Evolutionary conservation across 35 echinoderm and acorn worm species (phyloP).

Genomic region (Amphiura filiformis): DNA sequence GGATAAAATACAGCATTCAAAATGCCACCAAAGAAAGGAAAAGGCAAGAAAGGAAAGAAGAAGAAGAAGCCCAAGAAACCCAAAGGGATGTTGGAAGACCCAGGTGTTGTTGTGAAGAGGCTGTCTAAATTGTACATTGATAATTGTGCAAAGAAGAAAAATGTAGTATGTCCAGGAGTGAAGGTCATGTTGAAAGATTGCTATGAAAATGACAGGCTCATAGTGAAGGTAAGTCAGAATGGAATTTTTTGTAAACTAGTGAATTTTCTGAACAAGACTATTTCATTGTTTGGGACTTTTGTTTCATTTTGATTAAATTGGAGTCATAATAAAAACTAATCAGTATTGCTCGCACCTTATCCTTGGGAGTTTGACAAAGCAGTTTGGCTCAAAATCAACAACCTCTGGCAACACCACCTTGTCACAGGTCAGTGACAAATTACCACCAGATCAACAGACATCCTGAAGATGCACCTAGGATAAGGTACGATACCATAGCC

Average conservation of each 20-base stretch:
- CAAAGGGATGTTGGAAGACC: conserved; percentile 82
- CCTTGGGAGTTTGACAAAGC: too few relatives aligned
- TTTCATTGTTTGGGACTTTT: too few relatives aligned
- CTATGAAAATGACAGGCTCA: conserved; percentile 81
- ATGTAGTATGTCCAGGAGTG: conserved; percentile 71
- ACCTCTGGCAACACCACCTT: too few relatives aligned
- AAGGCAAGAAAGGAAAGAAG: conserved; percentile 69
- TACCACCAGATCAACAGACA: too few relatives aligned
- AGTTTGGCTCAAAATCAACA: too few relatives aligned
- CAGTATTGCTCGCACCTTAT: too few relatives aligned
- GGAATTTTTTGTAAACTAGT: background rate
- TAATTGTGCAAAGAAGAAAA: conserved; percentile 63
- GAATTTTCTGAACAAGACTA: background rate
- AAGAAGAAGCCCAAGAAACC: conserved; percentile 82
- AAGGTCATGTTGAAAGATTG: conserved; percentile 83
- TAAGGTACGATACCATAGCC: too few relatives aligned
- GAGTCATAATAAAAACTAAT: too few relatives aligned
- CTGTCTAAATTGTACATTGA: conserved; percentile 73
- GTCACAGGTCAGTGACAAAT: too few relatives aligned
- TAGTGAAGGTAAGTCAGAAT: conserved; percentile 74
- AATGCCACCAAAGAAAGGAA: conserved; percentile 67
- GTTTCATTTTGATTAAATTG: too few relatives aligned
- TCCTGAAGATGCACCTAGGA: too few relatives aligned
- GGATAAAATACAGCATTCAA: too few relatives aligned
- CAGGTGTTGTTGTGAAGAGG: conserved; percentile 75